Evolutionary conservation across 2,113 vertebrate species (phyloP).

Genomic region (Poecile atricapillus): DNA sequence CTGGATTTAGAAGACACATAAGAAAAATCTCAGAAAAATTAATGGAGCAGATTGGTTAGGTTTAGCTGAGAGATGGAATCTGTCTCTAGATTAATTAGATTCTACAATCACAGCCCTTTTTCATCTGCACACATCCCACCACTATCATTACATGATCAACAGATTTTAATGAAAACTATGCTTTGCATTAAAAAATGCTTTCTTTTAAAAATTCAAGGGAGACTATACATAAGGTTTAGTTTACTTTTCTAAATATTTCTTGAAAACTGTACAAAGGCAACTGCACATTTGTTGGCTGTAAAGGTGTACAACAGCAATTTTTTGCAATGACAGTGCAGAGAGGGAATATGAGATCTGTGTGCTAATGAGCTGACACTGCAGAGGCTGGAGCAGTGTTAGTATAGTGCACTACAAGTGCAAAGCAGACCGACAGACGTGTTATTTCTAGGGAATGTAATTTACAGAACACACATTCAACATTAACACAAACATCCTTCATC

Average conservation of each 20-base stretch:
- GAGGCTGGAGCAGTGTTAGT: constrained; percentile 84
- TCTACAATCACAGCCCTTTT: constrained; percentile 66
- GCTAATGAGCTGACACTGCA: constrained; percentile 99
- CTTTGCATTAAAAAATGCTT: not conserved
- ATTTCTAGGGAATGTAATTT: constrained; percentile 53
- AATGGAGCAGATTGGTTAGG: constrained; percentile 58
- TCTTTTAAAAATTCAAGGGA: constrained; percentile 48
- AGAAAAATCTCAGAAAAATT: constrained; percentile 43
- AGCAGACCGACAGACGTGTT: constrained; percentile 50
- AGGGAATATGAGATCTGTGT: constrained; percentile 95
- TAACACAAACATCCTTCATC: not conserved
- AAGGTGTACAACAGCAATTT: constrained; percentile 86
- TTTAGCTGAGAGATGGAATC: constrained; percentile 64
- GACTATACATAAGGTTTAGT: constrained; percentile 43
- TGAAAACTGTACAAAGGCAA: constrained; percentile 70
- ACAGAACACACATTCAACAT: constrained; percentile 28
- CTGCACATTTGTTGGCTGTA: constrained; percentile 79
- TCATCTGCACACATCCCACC: constrained; percentile 47
- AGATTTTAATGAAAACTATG: constrained; percentile 73
- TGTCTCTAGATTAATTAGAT: constrained; percentile 76
- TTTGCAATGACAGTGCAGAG: constrained; percentile 93
- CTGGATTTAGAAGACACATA: constrained; percentile 6
- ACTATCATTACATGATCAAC: constrained; percentile 67
- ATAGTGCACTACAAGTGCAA: constrained; percentile 81
- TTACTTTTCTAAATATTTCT: constrained; percentile 65